Conservation (phyloP, 2,113 vertebrate species). For the Triplophysa rosa region DNA sequence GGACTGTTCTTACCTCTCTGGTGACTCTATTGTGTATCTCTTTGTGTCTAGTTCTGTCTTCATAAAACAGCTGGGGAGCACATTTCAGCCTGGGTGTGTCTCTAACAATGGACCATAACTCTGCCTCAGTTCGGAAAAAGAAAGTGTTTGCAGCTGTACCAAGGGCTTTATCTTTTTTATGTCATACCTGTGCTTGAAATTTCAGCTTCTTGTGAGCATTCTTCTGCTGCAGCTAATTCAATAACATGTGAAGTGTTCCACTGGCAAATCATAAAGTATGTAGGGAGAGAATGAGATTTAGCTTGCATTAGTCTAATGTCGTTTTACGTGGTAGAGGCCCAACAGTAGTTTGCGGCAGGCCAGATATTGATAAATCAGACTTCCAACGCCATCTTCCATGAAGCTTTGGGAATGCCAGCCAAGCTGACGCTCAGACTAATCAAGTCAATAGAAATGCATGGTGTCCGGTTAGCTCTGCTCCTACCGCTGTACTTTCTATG, state of each 20-base stretch:
- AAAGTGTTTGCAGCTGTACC: not conserved
- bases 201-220: not conserved
- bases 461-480: slow-evolving; percentile 58
- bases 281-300: slow-evolving; percentile 53
- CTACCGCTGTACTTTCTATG: slow-evolving; percentile 37
- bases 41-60: slow-evolving; percentile 49
- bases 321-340: slow-evolving; percentile 37
- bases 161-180: not conserved
- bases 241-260: slow-evolving; percentile 49
- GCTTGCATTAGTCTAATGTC: slow-evolving; percentile 56
- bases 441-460: slow-evolving; percentile 52
- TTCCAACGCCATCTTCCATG: slow-evolving; percentile 11
- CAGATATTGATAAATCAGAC: slow-evolving; percentile 51
- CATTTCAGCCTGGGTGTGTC: slow-evolving; percentile 48
- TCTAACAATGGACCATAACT: slow-evolving; percentile 57
- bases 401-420: slow-evolving; percentile 46
- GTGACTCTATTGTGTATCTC: slow-evolving; percentile 68
- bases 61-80: slow-evolving; percentile 11
- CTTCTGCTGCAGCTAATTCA: slow-evolving; percentile 49
- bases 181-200: not conserved
- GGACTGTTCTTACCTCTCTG: slow-evolving; percentile 67
- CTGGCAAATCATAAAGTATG: slow-evolving; percentile 56
- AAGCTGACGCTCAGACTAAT: slow-evolving; percentile 56
- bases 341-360: slow-evolving; percentile 32
- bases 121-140: slow-evolving; percentile 53